A percentile compares a stretch with the other conserved stretches of the same genome.
Conservation (phyloP, 2,797 vertebrate genomes). For the Lemur catta region DNA sequence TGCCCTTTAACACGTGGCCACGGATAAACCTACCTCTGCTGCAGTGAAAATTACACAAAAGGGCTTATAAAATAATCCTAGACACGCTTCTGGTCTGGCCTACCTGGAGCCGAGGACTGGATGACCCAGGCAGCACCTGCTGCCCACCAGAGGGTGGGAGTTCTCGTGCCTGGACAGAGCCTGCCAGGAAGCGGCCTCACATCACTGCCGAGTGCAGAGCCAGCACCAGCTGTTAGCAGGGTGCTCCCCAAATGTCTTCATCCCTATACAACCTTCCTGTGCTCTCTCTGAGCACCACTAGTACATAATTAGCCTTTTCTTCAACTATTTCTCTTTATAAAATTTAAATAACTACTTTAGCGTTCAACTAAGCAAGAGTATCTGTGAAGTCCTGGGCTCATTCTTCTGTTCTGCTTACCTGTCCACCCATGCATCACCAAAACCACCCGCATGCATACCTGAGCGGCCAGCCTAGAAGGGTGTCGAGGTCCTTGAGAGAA, state of each 20-base stretch:
- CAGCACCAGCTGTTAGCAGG: accelerated
- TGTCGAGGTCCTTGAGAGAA: not conserved
- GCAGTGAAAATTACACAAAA: not conserved
- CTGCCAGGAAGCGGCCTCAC: not conserved
- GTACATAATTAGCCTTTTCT: not conserved
- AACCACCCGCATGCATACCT: accelerated
- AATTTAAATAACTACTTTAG: no score
- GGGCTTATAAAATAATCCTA: not conserved
- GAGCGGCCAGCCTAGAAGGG: not conserved
- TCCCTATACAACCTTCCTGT: not conserved
- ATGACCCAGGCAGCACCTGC: not conserved
- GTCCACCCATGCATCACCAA: not conserved
- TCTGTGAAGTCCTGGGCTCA: not conserved
- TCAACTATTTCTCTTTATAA: not conserved
- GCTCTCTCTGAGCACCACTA: not conserved
- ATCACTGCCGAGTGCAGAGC: not conserved
- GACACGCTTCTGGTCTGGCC: not conserved
- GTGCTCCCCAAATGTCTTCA: not conserved
- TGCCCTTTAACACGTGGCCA: not conserved
- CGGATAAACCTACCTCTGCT: not conserved
- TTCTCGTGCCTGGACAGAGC: not conserved
- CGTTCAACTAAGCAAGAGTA: not conserved
- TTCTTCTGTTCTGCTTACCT: not conserved
- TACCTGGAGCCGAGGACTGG: not conserved
- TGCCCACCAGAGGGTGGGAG: not conserved